Conservation (phyloP, 53 echinoderm and acorn worm species). For the Crossaster papposus region DNA sequence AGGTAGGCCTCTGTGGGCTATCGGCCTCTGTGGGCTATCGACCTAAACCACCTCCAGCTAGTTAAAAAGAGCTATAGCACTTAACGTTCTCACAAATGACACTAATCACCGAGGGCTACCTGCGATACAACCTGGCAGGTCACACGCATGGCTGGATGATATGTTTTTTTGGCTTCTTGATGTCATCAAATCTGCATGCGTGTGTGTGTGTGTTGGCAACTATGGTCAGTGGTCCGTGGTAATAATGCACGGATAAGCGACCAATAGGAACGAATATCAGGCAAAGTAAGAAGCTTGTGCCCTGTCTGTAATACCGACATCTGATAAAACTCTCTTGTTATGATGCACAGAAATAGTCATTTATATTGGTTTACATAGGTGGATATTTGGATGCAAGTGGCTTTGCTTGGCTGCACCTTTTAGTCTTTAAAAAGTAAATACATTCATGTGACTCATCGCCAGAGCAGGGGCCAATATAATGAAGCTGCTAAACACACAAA, state of each 20-base stretch:
- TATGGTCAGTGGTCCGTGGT: neutral
- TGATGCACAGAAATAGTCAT: too few relatives aligned
- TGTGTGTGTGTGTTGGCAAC: neutral
- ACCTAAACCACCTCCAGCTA: neutral
- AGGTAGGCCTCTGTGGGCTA: too few relatives aligned
- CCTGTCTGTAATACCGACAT: neutral
- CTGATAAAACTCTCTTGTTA: neutral
- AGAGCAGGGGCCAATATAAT: too few relatives aligned
- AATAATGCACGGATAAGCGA: constrained; percentile 9
- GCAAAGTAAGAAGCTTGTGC: neutral
- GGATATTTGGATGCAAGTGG: neutral
- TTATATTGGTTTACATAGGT: neutral
- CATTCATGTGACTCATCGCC: neutral
- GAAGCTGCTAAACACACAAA: too few relatives aligned
- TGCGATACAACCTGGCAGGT: neutral
- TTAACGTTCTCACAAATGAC: constrained; percentile 21
- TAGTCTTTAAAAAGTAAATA: neutral
- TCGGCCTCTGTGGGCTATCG: neutral
- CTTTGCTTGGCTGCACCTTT: neutral
- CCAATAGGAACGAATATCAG: constrained; percentile 9
- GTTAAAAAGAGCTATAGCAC: neutral
- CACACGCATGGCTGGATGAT: neutral
- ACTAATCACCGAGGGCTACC: neutral
- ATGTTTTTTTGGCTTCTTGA: neutral
- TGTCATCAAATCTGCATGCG: neutral